phyloP scores from a whole-genome alignment of 2,113 vertebrate species.

The Nyctibius bracteatus region DNA sequence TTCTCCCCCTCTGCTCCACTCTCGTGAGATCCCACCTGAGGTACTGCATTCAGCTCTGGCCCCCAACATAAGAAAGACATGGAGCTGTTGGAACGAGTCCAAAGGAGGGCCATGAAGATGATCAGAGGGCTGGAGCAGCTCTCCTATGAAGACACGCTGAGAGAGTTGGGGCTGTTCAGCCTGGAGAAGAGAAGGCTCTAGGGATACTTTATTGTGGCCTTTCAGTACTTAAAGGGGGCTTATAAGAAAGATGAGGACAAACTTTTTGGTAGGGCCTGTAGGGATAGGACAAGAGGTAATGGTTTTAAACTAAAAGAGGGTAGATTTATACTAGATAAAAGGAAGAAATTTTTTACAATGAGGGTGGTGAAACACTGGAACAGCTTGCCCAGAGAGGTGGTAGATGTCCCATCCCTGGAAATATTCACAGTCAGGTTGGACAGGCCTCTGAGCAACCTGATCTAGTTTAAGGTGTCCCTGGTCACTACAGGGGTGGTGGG shows the following conservation, averaged over 20 bases:
- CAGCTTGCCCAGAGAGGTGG: rapidly evolving
- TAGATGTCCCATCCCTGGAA: neutral
- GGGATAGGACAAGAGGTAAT: neutral
- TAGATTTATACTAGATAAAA: neutral
- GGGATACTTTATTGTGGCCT: neutral
- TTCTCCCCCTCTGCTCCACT: neutral
- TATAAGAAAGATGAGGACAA: neutral
- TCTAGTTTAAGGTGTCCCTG: neutral
- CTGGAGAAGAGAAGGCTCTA: neutral
- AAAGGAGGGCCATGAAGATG: neutral
- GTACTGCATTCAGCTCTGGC: neutral
- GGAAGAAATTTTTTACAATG: neutral
- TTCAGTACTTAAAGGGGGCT: neutral
- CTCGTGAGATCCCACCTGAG: neutral
- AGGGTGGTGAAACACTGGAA: neutral
- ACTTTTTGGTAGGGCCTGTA: neutral
- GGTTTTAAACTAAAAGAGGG: neutral
- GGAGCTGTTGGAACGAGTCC: neutral
- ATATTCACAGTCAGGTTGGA: neutral
- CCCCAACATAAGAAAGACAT: neutral
- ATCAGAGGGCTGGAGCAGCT: neutral
- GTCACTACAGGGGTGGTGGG: neutral
- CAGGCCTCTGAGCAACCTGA: neutral
- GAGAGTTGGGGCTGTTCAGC: neutral
- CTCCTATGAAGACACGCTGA: neutral